Conservation (phyloP, 2,113 vertebrate species). For the Chaetorhynchus papuensis region DNA sequence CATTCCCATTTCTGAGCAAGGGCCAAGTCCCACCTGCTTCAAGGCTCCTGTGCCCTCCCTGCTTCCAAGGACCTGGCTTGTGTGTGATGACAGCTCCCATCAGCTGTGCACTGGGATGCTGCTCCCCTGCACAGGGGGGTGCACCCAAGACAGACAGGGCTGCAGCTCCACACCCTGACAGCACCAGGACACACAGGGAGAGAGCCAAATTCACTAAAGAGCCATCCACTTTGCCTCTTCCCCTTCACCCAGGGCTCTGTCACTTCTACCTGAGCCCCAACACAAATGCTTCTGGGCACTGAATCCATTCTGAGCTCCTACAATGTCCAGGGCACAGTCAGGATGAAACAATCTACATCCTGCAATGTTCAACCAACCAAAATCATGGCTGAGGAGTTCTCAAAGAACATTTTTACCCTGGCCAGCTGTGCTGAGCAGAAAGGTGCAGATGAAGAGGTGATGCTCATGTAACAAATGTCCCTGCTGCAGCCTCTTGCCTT, state of each 20-base stretch:
- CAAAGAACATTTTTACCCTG: background rate
- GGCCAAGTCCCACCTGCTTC: background rate
- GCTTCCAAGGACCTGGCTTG: background rate
- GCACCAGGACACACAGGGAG: background rate
- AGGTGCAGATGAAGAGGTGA: background rate
- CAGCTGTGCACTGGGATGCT: background rate
- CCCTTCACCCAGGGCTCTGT: background rate
- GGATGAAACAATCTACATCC: background rate
- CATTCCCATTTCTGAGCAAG: background rate
- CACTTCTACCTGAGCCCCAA: background rate
- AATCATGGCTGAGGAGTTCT: background rate
- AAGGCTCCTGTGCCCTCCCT: background rate
- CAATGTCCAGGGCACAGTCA: rapidly evolving
- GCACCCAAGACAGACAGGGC: background rate
- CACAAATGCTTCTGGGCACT: background rate
- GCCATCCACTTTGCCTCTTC: background rate
- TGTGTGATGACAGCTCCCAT: background rate
- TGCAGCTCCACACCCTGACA: background rate
- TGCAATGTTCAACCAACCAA: background rate
- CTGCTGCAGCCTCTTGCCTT: background rate
- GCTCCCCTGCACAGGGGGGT: background rate
- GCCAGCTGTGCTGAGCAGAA: background rate
- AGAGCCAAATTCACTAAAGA: background rate
- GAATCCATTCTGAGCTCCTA: background rate
- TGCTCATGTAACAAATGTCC: rapidly evolving